phyloP scores from a whole-genome alignment of 2,797 vertebrate genomes.

The Cyprinella venusta region DNA sequence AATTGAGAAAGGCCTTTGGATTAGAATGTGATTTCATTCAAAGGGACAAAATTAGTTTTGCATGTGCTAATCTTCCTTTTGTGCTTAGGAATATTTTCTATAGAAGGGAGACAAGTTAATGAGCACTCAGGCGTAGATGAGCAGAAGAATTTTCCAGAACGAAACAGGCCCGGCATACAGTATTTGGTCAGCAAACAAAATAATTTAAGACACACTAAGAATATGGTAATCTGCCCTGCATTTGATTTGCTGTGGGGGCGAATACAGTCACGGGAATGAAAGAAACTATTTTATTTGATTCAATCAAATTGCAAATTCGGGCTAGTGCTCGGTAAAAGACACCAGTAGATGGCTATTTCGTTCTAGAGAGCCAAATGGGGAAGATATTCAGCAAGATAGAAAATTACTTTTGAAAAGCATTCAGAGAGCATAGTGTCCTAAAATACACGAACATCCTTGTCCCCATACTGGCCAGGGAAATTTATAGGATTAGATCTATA shows the following conservation, averaged over 20 bases:
- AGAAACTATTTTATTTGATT: constrained; percentile 46
- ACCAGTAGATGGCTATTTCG: constrained; percentile 2
- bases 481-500: constrained; percentile 32
- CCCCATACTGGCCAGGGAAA: not conserved
- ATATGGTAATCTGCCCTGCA: constrained; percentile 32
- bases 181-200: constrained; percentile 45
- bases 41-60: constrained; percentile 77
- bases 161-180: constrained; percentile 60
- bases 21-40: constrained; percentile 83
- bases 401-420: constrained; percentile 43
- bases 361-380: constrained; percentile 17
- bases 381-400: constrained; percentile 30
- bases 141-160: constrained; percentile 54
- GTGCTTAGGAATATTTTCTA: constrained; percentile 72
- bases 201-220: constrained; percentile 17
- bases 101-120: constrained; percentile 73
- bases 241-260: constrained; percentile 22
- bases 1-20: constrained; percentile 76
- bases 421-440: constrained; percentile 15
- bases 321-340: constrained; percentile 8
- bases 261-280: constrained; percentile 33
- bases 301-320: constrained; percentile 41
- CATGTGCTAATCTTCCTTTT: constrained; percentile 79
- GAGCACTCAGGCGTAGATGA: constrained; percentile 70
- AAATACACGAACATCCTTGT: constrained; percentile 28